Conservation (phyloP, 1,140 invertebrate species). For the Coptotermes formosanus region DNA sequence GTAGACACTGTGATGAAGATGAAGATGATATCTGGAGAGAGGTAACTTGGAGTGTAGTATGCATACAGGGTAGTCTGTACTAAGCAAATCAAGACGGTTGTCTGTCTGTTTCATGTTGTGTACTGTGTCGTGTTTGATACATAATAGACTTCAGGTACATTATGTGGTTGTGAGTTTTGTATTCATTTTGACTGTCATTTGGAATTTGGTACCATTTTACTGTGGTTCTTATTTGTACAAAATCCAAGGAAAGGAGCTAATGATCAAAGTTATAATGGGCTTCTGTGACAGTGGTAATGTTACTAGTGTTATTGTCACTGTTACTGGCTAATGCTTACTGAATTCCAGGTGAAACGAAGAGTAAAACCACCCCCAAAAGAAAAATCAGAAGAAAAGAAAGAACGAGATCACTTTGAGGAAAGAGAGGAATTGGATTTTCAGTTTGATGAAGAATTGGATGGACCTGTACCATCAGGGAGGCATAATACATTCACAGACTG, state of each 20-base stretch:
- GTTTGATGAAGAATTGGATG: constrained; percentile 93
- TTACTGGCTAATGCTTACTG: background rate
- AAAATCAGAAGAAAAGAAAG: constrained; percentile 41
- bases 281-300: background rate
- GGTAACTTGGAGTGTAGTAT: constrained; percentile 40
- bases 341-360: constrained; percentile 51
- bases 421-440: constrained; percentile 93
- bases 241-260: background rate
- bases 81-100: too few species aligned
- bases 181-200: background rate
- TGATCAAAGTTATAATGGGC: background rate
- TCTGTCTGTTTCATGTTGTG: too few species aligned
- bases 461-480: constrained; percentile 65
- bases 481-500: constrained; percentile 81
- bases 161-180: too few species aligned
- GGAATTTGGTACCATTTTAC: constrained; percentile 23
- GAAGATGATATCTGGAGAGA: constrained; percentile 52
- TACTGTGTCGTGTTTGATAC: too few species aligned
- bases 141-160: too few species aligned
- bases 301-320: background rate
- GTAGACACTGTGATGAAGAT: too few species aligned
- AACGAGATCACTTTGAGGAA: constrained; percentile 53
- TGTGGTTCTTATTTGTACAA: constrained; percentile 16
- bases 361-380: constrained; percentile 50
- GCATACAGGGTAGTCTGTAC: too few species aligned